Evolutionary conservation across 2,797 vertebrate genomes (phyloP).

Genomic region (Aulostomus chinensis): DNA sequence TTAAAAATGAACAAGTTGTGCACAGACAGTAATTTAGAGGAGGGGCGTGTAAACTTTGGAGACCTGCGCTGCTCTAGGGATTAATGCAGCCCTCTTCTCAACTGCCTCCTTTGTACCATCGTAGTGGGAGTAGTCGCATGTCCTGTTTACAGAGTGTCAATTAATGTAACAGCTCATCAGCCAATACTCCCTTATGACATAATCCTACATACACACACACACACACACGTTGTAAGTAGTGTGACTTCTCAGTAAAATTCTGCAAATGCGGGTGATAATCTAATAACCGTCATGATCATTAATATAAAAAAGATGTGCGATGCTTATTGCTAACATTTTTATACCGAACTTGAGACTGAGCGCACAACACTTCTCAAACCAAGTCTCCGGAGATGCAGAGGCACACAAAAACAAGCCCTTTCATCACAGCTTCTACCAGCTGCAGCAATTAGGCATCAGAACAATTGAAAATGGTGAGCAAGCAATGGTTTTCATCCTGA

Average conservation of each 20-base stretch:
- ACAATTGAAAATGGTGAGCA: constrained; percentile 1
- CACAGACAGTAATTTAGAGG: neutral
- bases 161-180: constrained; percentile 19
- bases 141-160: constrained; percentile 39
- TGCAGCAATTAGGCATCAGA: neutral
- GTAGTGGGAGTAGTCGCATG: constrained; percentile 10
- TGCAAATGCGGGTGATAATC: too few relatives aligned
- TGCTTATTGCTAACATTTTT: too few relatives aligned
- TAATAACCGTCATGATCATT: too few relatives aligned
- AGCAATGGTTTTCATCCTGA: constrained; percentile 3
- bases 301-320: too few relatives aligned
- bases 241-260: too few relatives aligned
- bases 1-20: constrained; percentile 40
- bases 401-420: neutral
- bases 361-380: too few relatives aligned
- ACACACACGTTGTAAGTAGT: neutral
- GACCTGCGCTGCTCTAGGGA: constrained; percentile 21
- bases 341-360: too few relatives aligned
- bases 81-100: constrained; percentile 21
- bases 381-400: neutral
- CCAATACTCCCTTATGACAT: too few relatives aligned
- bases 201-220: neutral
- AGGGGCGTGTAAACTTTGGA: constrained; percentile 13
- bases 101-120: constrained; percentile 8
- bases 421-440: constrained; percentile 9